Evolutionary conservation across 2,797 vertebrate species (phyloP).

Genomic region (Eurystomus glaucurus): DNA sequence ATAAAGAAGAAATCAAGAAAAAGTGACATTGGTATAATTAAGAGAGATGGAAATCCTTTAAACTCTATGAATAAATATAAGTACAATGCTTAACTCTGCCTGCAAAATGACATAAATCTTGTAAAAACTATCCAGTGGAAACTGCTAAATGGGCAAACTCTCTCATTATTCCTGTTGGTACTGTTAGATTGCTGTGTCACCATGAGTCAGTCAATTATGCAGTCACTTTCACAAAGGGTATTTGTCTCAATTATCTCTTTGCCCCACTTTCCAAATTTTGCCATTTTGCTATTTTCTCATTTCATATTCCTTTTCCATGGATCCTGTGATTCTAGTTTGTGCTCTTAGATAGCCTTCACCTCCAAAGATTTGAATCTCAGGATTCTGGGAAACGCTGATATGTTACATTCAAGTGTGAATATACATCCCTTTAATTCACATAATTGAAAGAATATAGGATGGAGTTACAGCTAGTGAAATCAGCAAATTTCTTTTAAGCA

Average conservation of each 20-base stretch:
- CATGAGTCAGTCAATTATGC: background rate
- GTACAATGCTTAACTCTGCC: background rate
- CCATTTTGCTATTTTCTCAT: background rate
- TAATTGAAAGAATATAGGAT: background rate
- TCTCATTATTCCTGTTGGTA: background rate
- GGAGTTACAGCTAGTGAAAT: background rate
- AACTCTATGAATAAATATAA: background rate
- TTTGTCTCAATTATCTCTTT: background rate
- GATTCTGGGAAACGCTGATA: background rate
- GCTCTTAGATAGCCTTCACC: background rate
- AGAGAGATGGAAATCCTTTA: background rate
- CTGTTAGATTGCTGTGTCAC: background rate
- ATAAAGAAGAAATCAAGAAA: background rate
- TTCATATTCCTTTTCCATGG: background rate
- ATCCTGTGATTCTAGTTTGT: background rate
- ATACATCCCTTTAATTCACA: background rate
- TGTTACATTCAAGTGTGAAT: background rate
- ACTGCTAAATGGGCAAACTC: background rate
- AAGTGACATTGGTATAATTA: background rate
- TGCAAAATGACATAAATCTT: background rate
- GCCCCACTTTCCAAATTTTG: background rate
- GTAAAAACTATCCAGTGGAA: background rate
- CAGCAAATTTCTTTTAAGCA: background rate
- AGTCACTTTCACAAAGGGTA: background rate
- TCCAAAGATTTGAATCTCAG: background rate